Evolutionary conservation across 2,888 invertebrate genomes (phyloP), one percentile per base, ranked within the genome.

Genomic region (Apotomis turbidana): DNA sequence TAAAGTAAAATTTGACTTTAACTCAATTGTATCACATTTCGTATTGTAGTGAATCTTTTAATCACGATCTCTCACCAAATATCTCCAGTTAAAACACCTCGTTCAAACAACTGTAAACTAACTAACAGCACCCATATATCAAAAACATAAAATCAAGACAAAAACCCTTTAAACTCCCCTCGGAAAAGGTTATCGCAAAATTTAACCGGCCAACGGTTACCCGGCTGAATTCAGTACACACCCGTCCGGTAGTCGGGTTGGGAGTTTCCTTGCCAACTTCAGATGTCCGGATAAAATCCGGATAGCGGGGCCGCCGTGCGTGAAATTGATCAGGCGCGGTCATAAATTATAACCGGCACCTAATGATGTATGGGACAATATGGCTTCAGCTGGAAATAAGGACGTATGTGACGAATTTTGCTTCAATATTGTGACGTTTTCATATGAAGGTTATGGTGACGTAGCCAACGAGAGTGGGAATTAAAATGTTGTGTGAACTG

Each of bases 291-390:
- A 59, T 76, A 70, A 78, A 76, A 76, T 57, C 66, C 49, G 71
- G 62, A 59, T 55, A 60, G 76, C 46, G 44, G 55, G 59, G 74
- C 72, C 70, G 68, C 74, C 67, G 76, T 68, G 75, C 80, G 75
- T 79, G 81, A 81, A 81, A 81, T 81, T 81, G 81, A 67, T 74
- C 78, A 67, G 72, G 51, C 70, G 63, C 64, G 70, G 77, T 77
- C 78, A 79, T 80, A 80, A 81, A 79, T 79, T 78, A 81, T 79
- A 79, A 76, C 79, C 78, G 79, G 78, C 78, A 78, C 66, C 77
- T 78, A 80, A 81, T 81, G 81, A 81, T 81, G 74, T 78, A 81
- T 79, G 79, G 74, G 70, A 58, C 74, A 70, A 60, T 38, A 55
- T 12, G 62, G 12, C 44, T 38, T 68, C 51, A 10, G 46, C 41